Percentiles rank a stretch among this genome's conserved stretches.
These are phyloP conservation scores for Octonoba sinensis DNA, from an alignment of 2,888 invertebrate species.

Conservation along the genomic window DNA sequence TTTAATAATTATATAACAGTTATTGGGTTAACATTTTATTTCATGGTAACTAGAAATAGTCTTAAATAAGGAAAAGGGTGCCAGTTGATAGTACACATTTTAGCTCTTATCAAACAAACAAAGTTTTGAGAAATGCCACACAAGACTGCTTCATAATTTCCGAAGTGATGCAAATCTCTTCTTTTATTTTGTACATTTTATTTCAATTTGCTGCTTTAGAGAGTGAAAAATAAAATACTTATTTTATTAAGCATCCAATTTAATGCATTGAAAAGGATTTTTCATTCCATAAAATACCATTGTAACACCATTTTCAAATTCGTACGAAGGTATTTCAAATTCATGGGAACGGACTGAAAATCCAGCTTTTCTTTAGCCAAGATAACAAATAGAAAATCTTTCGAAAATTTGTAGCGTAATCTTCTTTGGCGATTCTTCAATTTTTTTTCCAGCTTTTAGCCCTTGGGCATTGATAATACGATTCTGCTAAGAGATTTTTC, in stretches of 20 bases:
- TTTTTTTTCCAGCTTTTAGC: background rate
- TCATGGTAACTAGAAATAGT: too few species aligned
- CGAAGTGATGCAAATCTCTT: too few species aligned
- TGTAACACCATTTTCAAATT: slow-evolving; percentile 35
- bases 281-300: slow-evolving; percentile 18
- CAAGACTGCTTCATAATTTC: too few species aligned
- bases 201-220: too few species aligned
- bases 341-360: slow-evolving; percentile 2
- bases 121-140: too few species aligned
- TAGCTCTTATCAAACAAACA: too few species aligned
- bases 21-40: too few species aligned
- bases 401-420: slow-evolving; percentile 41
- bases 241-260: slow-evolving; percentile 40
- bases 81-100: too few species aligned
- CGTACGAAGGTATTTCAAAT: slow-evolving; percentile 14
- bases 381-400: slow-evolving; percentile 38
- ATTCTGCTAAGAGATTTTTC: slow-evolving; percentile 49
- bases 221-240: slow-evolving; percentile 7
- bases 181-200: too few species aligned
- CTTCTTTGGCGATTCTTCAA: slow-evolving; percentile 30
- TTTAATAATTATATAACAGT: too few species aligned
- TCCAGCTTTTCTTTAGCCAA: slow-evolving; percentile 4
- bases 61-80: too few species aligned
- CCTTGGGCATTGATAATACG: slow-evolving; percentile 45
- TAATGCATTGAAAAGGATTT: slow-evolving; percentile 11